Percentiles rank a stretch among this genome's conserved stretches.
phyloP scores from a whole-genome alignment of 1,140 invertebrate genomes.

The Drosophila busckii region DNA sequence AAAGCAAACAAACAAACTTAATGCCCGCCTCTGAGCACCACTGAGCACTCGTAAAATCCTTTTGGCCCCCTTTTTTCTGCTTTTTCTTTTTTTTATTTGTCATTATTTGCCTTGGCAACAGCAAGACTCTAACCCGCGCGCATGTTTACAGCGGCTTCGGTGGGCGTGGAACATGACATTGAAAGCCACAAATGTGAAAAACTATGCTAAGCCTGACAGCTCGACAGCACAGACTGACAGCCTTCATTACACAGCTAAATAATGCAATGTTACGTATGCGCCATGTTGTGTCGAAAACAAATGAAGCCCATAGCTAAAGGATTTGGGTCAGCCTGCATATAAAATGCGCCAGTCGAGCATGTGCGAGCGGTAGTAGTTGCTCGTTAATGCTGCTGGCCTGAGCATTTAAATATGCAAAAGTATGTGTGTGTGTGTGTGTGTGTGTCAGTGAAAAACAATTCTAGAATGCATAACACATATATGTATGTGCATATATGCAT shows the following conservation, averaged over 20 bases:
- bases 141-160: slow-evolving; percentile 8
- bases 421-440: too few species aligned
- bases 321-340: slow-evolving; percentile 71
- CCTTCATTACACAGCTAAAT: slow-evolving; percentile 69
- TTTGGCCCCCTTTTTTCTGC: neutral
- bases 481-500: too few species aligned
- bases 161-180: slow-evolving; percentile 71
- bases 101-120: slow-evolving; percentile 51
- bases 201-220: slow-evolving; percentile 67
- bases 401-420: slow-evolving; percentile 48
- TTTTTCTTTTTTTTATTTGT: slow-evolving; percentile 56
- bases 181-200: slow-evolving; percentile 47
- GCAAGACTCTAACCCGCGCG: slow-evolving; percentile 17
- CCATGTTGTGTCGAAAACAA: slow-evolving; percentile 53
- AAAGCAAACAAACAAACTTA: slow-evolving; percentile 38
- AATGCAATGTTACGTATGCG: slow-evolving; percentile 50
- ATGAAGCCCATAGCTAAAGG: slow-evolving; percentile 63
- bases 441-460: slow-evolving; percentile 46
- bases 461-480: slow-evolving; percentile 39
- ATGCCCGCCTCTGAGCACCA: too few species aligned
- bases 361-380: slow-evolving; percentile 13
- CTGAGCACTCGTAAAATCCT: slow-evolving; percentile 60
- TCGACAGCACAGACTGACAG: slow-evolving; percentile 46
- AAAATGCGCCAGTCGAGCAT: slow-evolving; percentile 54
- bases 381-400: slow-evolving; percentile 37